phyloP scores from a whole-genome alignment of 2,113 vertebrate species.

The Morone saxatilis region DNA sequence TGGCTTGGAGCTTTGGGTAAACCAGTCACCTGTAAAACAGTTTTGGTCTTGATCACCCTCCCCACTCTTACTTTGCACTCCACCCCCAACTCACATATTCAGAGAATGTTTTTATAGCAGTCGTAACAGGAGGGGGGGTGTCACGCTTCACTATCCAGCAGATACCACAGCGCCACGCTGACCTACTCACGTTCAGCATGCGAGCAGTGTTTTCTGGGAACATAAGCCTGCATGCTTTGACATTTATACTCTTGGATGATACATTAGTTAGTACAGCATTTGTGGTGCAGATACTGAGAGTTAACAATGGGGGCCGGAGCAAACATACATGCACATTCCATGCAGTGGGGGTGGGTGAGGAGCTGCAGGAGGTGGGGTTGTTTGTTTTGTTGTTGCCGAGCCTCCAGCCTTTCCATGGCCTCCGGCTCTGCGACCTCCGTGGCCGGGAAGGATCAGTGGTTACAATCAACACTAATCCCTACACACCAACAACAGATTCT shows the following conservation, averaged over 20 bases:
- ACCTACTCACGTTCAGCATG: background rate
- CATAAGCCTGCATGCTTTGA: background rate
- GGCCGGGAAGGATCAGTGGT: slow-evolving; percentile 55
- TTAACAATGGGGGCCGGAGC: slow-evolving; percentile 19
- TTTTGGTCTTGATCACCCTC: background rate
- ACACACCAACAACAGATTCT: slow-evolving; percentile 44
- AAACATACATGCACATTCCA: slow-evolving; percentile 73
- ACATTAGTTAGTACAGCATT: slow-evolving; percentile 1
- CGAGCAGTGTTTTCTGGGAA: background rate
- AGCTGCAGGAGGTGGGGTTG: slow-evolving; percentile 9
- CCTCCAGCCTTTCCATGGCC: slow-evolving; percentile 36
- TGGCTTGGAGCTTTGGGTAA: background rate
- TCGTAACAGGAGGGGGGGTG: background rate
- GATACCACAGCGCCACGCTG: slow-evolving; percentile 1
- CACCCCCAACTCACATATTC: slow-evolving; percentile 48
- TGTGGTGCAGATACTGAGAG: background rate
- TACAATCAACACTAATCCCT: slow-evolving; percentile 62
- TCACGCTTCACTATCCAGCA: background rate
- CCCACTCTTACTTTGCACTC: slow-evolving; percentile 18
- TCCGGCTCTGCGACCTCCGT: slow-evolving; percentile 53
- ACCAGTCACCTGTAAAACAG: background rate
- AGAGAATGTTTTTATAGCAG: slow-evolving; percentile 66
- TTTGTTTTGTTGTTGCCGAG: slow-evolving; percentile 56
- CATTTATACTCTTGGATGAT: background rate
- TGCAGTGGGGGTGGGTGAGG: slow-evolving; percentile 40